These are phyloP conservation scores for Zoanthus solanderi DNA, from an alignment of 92 coral and sea anemone genomes.

Conservation along the genomic window DNA sequence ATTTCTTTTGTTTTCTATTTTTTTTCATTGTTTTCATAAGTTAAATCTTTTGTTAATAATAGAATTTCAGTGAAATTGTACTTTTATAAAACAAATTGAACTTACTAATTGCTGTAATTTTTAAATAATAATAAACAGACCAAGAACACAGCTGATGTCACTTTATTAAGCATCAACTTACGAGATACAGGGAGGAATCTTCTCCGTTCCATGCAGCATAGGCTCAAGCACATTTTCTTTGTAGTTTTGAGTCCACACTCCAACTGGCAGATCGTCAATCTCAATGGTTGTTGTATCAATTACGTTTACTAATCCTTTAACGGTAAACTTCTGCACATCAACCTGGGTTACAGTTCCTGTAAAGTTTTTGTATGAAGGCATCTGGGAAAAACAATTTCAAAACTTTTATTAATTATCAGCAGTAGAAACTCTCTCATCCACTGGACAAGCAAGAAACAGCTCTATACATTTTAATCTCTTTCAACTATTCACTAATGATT, in stretches of 20 bases:
- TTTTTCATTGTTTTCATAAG: too few relatives aligned
- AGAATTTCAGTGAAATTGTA: too few relatives aligned
- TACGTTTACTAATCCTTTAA: conserved; percentile 80
- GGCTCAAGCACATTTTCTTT: conserved; percentile 94
- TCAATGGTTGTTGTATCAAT: conserved; percentile 82
- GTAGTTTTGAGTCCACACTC: conserved; percentile 92
- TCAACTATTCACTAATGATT: too few relatives aligned
- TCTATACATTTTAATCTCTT: too few relatives aligned
- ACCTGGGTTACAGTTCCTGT: conserved; percentile 74
- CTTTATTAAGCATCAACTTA: conserved; percentile 43
- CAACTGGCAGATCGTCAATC: conserved; percentile 88
- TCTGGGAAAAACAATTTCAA: conserved; percentile 33
- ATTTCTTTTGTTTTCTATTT: too few relatives aligned
- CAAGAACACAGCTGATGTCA: neutral
- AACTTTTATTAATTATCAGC: neutral
- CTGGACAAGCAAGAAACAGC: too few relatives aligned
- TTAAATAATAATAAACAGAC: neutral
- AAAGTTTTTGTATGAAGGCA: conserved; percentile 93
- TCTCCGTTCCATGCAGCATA: conserved; percentile 96
- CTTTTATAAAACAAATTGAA: too few relatives aligned
- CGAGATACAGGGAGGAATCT: conserved; percentile 84
- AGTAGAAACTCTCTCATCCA: too few relatives aligned
- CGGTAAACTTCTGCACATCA: conserved; percentile 69
- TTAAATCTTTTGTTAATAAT: too few relatives aligned
- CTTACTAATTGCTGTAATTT: too few relatives aligned